phyloP scores from a whole-genome alignment of 1,140 invertebrate genomes.

The Anagrus nilaparvatae region DNA sequence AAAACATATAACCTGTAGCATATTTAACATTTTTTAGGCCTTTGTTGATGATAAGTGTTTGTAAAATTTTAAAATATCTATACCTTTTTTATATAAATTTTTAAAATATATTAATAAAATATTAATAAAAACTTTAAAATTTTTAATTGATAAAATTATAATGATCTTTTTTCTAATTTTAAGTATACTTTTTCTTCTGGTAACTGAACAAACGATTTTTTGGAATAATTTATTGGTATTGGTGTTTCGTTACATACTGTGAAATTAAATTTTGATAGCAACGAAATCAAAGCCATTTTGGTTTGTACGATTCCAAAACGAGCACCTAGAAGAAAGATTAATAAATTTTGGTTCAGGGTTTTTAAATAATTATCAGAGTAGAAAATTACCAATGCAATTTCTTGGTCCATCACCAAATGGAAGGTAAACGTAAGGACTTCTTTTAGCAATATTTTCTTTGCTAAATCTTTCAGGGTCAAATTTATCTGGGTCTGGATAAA shows the following conservation, averaged over 20 bases:
- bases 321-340: not conserved
- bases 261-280: not conserved
- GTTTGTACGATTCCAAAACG: conserved; percentile 1
- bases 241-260: not conserved
- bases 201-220: not conserved
- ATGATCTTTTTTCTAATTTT: not conserved
- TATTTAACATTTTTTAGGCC: too few relatives aligned
- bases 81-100: too few relatives aligned
- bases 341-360: not conserved
- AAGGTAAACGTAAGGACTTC: conserved; percentile 37
- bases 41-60: too few relatives aligned
- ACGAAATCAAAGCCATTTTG: not conserved
- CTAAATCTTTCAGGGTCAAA: conserved; percentile 53
- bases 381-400: conserved; percentile 43
- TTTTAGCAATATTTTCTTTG: conserved; percentile 30
- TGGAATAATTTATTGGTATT: not conserved
- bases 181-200: not conserved
- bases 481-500: conserved; percentile 47
- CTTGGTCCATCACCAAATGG: conserved; percentile 49
- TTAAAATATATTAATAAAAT: too few relatives aligned
- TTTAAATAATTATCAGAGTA: not conserved
- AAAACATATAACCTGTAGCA: too few relatives aligned
- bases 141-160: too few relatives aligned
- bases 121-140: too few relatives aligned
- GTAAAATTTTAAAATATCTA: too few relatives aligned